Evolutionary conservation across 1,140 invertebrate species (phyloP), one percentile per base, ranked within the genome.

Genomic region (Drosophila saltans): DNA sequence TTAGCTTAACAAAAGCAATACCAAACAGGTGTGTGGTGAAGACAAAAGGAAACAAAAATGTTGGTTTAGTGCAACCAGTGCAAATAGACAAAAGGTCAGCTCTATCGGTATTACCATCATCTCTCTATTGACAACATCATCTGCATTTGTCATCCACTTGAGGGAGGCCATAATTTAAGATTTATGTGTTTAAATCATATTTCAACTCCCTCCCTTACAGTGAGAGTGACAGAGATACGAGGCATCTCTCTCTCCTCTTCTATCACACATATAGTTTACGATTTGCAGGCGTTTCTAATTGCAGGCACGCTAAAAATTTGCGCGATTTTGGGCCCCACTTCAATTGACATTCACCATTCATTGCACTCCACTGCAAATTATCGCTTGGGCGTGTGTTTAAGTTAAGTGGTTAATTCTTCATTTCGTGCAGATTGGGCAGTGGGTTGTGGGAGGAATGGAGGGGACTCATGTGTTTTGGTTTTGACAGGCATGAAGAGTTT

Each of bases 181-280:
- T 86, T 86, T 86, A 72, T 60, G 80, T 70, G 76, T 80, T 80
- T 86, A 86, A 86, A 86, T 89, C 83, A 88, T 78, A 78, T 83
- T 69, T 88, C 61, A 86, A 86, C 55, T 67, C 63, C 40, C 10
- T 21, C 30, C 65, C 61, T 57, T 36, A 6, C 33, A 36, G 62
- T 85, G 81, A 58, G 55, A 24, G 3, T 86, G 82, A 86, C 82
- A 86, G 70, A 64, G 33, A 16, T 60, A 39, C 26, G 24, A 28
- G n/a, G 33, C 57, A 11, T 21, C 52, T 3, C 40, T 24, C n/a
- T 2, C 33, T 16, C 16, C 8, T 1, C 33, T 43, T 8, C 4
- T 16, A 3, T 7, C 36, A 30, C 10, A 59, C 10, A 68, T 62
- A 85, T 78, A 74, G 79, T 84, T 81, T 74, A 57, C 74, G 74